Base-by-base conservation (phyloP, 2,113 vertebrate genomes). In the Corydoras maculifer region DNA sequence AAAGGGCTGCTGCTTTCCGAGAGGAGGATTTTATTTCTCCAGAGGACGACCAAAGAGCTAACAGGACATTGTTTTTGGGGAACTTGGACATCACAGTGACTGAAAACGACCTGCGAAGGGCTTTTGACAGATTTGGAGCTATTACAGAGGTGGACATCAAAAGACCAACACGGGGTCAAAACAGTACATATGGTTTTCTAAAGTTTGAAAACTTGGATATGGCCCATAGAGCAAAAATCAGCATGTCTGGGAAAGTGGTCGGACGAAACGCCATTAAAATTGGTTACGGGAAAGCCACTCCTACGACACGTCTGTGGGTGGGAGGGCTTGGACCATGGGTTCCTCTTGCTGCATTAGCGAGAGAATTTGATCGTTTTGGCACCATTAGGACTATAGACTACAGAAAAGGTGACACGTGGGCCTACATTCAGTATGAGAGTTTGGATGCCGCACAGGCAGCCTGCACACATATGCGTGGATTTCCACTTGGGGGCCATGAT, bases 141-240 rank as follows among this genome's bases (percentile, higher is more conserved):
- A 98, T 99, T 75, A 96, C 95, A 0, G 96, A 98, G 79, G 94
- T 98, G 77, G 96, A 99, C 82, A 98, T 99, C 68, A 99, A 99
- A 75, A 86, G 95, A 74, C 92, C 95, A 2, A 86, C 86, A 9
- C 86, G 94, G 0, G 96, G 95, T 55, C 95, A 99, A 81, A 93
- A 90, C 72, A 96, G 94, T 82, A 98, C 96, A 0, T 99, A 98
- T 49, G 96, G 96, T 43, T 98, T 99, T 81, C 89, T 99, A 50
- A 98, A 98, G 70, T 99, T 95, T 86, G 95, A 98, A 78, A 99
- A 99, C 65, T 87, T 99, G 72, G 96, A 99, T 84, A 99, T 99
- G 96, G 96, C 96, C 0, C 96, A 99, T 72, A 86, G 95, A 15
- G 96, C 96, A 73, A 99, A 98, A 70, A 68, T 98, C n/a, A 96